Evolutionary conservation across 2,797 vertebrate species (phyloP).

Genomic region (Hypotaenidia okinawae): DNA sequence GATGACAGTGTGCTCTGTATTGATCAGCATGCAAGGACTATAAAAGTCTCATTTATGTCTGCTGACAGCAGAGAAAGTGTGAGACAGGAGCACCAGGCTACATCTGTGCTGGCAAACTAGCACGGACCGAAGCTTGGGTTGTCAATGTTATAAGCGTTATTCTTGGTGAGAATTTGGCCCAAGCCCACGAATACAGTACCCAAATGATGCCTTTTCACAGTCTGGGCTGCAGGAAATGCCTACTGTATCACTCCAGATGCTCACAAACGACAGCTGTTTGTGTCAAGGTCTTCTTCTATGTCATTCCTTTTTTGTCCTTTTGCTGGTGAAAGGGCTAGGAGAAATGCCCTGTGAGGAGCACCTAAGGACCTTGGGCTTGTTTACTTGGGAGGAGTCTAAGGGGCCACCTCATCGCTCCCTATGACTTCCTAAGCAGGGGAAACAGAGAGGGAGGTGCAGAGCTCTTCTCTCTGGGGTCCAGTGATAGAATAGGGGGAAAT

Average conservation of each 20-base stretch:
- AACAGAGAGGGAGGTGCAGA: background rate
- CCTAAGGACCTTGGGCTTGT: background rate
- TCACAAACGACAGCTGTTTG: background rate
- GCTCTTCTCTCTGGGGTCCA: background rate
- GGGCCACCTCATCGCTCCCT: background rate
- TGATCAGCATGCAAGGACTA: background rate
- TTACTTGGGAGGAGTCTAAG: background rate
- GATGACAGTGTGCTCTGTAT: background rate
- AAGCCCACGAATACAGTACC: background rate
- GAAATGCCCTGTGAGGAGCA: background rate
- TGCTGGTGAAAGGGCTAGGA: background rate
- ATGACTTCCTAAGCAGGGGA: background rate
- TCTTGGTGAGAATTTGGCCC: background rate
- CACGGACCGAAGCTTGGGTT: accelerated
- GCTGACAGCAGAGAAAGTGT: background rate
- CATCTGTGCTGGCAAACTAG: accelerated
- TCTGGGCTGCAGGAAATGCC: background rate
- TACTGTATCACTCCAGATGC: background rate
- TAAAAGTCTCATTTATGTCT: background rate
- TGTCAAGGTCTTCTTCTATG: background rate
- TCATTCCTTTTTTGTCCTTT: background rate
- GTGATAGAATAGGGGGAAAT: accelerated
- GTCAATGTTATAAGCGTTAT: background rate
- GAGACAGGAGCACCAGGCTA: background rate
- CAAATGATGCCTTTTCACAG: background rate